phyloP scores from a whole-genome alignment of 2,797 vertebrate genomes.

The Alosa sapidissima region DNA sequence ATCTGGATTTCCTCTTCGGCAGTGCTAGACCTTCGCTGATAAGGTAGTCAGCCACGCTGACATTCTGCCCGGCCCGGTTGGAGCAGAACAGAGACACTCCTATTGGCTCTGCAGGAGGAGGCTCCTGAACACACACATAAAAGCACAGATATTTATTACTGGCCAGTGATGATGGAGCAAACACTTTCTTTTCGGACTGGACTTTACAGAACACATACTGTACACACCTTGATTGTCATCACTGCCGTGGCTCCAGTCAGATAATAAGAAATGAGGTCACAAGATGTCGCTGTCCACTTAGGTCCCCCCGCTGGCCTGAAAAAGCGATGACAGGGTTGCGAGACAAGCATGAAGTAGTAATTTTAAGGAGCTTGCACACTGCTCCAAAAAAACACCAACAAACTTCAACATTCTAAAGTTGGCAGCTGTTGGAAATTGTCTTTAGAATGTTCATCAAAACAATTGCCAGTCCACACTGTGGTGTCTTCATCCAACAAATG shows the following conservation, averaged over 20 bases:
- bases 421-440: too few species aligned
- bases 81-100: conserved; percentile 79
- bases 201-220: background rate
- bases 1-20: conserved; percentile 71
- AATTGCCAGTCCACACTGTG: too few species aligned
- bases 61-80: conserved; percentile 71
- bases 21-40: conserved; percentile 86
- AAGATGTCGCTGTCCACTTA: conserved; percentile 90
- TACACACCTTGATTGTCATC: conserved; percentile 75
- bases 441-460: too few species aligned
- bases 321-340: conserved; percentile 21
- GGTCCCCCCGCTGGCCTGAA: conserved; percentile 87
- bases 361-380: too few species aligned
- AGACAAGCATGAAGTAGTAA: too few species aligned
- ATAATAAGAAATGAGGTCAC: conserved; percentile 81
- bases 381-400: too few species aligned
- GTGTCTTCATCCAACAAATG: too few species aligned
- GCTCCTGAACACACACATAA: conserved; percentile 68
- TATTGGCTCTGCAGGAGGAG: conserved; percentile 63
- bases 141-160: background rate
- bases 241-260: conserved; percentile 76
- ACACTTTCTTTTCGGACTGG: background rate
- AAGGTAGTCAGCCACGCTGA: conserved; percentile 85
- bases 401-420: too few species aligned
- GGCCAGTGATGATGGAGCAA: background rate